phyloP scores from a whole-genome alignment of 2,797 vertebrate genomes.

The Paedocypris micromegethes region DNA sequence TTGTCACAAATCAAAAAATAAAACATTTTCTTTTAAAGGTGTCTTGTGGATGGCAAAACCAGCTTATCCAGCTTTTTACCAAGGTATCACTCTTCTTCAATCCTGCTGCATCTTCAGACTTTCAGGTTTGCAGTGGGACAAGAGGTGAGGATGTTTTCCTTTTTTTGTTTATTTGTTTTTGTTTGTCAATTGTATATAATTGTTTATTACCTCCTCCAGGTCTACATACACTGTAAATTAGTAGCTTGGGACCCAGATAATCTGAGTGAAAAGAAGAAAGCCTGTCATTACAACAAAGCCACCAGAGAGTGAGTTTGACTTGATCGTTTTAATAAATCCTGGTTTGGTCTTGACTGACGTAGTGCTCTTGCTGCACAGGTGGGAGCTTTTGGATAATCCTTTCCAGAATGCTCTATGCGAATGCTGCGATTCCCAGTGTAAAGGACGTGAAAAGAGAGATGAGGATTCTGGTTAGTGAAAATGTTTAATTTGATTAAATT shows the following conservation, averaged over 20 bases:
- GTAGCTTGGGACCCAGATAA: constrained; percentile 59
- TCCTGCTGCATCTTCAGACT: constrained; percentile 64
- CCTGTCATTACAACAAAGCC: constrained; percentile 68
- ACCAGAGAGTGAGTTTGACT: constrained; percentile 53
- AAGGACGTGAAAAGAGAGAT: constrained; percentile 34
- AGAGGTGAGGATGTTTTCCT: constrained; percentile 54
- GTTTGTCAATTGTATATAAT: too few species aligned
- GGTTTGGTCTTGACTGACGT: too few species aligned
- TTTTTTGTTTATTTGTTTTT: too few species aligned
- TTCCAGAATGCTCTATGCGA: constrained; percentile 57
- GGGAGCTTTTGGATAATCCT: constrained; percentile 67
- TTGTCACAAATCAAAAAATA: too few species aligned
- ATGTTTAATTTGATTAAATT: background rate
- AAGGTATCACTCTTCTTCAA: constrained; percentile 59
- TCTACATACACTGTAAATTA: constrained; percentile 78
- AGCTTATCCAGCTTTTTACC: constrained; percentile 62
- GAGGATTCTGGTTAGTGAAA: constrained; percentile 44
- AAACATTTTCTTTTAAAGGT: constrained; percentile 34
- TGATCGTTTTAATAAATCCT: background rate
- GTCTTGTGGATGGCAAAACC: constrained; percentile 63
- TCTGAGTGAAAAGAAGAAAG: constrained; percentile 55
- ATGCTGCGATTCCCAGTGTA: constrained; percentile 68
- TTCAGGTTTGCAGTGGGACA: constrained; percentile 56
- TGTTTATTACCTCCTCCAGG: constrained; percentile 49
- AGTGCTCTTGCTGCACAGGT: constrained; percentile 48